Conservation (phyloP, 1,140 invertebrate genomes). For the Portunus trituberculatus region DNA sequence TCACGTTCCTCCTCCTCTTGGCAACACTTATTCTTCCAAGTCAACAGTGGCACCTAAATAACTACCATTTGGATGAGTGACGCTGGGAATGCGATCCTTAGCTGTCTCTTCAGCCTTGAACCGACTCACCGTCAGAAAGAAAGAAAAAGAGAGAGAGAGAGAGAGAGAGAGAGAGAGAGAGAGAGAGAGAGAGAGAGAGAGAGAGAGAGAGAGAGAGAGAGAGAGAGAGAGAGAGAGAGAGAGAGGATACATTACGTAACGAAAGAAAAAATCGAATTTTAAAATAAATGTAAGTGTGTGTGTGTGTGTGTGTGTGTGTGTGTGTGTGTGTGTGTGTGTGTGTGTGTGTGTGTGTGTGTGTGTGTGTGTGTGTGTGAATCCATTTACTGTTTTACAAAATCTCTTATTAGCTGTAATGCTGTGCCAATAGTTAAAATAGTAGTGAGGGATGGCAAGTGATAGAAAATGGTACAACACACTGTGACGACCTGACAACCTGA, state of each 20-base stretch:
- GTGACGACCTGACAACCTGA: neutral
- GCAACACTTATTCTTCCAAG: too few species aligned
- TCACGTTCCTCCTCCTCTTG: neutral
- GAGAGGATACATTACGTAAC: neutral
- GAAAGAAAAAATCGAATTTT: neutral
- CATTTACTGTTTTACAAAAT: neutral
- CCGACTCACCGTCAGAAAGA: neutral
- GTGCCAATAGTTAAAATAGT: conserved; percentile 23
- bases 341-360: too few species aligned
- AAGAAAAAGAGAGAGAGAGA: neutral
- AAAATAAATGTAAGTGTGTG: too few species aligned
- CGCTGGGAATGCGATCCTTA: too few species aligned
- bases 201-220: conserved; percentile 11
- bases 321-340: too few species aligned
- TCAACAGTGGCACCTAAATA: too few species aligned
- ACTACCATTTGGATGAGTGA: too few species aligned
- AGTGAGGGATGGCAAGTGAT: neutral
- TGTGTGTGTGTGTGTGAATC: neutral
- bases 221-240: conserved; percentile 20
- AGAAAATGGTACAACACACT: neutral
- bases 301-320: too few species aligned
- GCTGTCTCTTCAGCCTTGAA: too few species aligned
- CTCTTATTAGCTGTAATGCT: neutral
- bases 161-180: conserved; percentile 20
- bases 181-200: conserved; percentile 20